Base-by-base conservation (phyloP, 1,140 invertebrate genomes). In the Pygmarrhopalites habei region DNA sequence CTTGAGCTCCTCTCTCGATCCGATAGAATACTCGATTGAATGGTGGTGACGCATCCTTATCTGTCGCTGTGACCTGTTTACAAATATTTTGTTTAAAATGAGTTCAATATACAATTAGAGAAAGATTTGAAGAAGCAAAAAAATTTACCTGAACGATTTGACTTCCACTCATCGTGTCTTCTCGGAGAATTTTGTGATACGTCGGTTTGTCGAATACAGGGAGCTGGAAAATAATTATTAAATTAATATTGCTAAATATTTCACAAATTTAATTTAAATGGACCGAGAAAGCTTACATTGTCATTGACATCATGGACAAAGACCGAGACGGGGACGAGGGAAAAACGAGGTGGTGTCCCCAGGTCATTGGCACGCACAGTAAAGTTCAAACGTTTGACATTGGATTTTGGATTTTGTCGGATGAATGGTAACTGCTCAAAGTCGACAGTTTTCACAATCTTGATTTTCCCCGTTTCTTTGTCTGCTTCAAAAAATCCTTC, bases 21-120 rank as follows among this genome's bases (percentile, higher is more conserved):
- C 90, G 81, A 75, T 96, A 95, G 3, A 90, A 87, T 1, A 96
- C 77, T 56, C 83, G 81, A 74, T 91, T 93, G 74, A 94, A 92
- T 1, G 90, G 88, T 1, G 85, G 78, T 1, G 90, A 93, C 1
- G 88, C 85, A 75, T 96, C 92, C 1, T 78, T 81, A 77, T 95
- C 92, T 67, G 83, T 82, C 1, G 92, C 88, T 76, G 84, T 82
- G 2, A 93, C 85, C n/a, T n/a, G n/a, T n/a, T n/a, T n/a, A n/a
- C n/a, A n/a, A n/a, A n/a, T n/a, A n/a, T n/a, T n/a, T n/a, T n/a
- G n/a, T n/a, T n/a, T n/a, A n/a, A n/a, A n/a, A n/a, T n/a, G n/a
- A n/a, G n/a, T 83, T 19, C n/a, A 19, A 23, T 12, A n/a, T n/a
- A n/a, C n/a, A n/a, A n/a, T n/a, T n/a, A n/a, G n/a, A n/a, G n/a